These are phyloP conservation scores for Ophioninae sp. DNA, from an alignment of 2,888 invertebrate species.

Conservation along the genomic window DNA sequence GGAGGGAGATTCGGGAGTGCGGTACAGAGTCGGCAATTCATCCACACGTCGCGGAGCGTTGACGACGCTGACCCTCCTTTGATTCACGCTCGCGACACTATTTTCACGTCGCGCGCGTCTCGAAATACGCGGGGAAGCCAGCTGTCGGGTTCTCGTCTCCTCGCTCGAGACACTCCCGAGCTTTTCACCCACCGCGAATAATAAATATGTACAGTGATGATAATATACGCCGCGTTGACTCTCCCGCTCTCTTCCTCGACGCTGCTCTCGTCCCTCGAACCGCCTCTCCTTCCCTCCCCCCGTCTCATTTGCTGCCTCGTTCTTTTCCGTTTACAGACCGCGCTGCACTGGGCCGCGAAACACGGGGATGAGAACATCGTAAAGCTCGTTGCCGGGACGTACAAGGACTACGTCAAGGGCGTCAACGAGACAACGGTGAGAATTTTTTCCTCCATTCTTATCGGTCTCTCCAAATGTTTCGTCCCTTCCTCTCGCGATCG, in stretches of 20 bases:
- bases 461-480: too few species aligned
- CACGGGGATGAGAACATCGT: constrained; percentile 95
- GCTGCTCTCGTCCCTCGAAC: too few species aligned
- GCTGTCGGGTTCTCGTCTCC: constrained; percentile 77
- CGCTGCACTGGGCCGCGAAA: constrained; percentile 98
- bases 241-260: neutral
- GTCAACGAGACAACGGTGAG: constrained; percentile 94
- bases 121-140: constrained; percentile 74
- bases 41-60: constrained; percentile 68
- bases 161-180: constrained; percentile 28
- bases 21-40: constrained; percentile 76
- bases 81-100: constrained; percentile 72
- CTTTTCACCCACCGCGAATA: constrained; percentile 39
- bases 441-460: constrained; percentile 33
- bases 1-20: too few species aligned
- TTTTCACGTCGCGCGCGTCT: constrained; percentile 63
- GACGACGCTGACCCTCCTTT: constrained; percentile 74
- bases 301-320: neutral
- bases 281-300: neutral
- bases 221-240: neutral
- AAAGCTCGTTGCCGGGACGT: constrained; percentile 94
- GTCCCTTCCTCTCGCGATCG: neutral
- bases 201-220: constrained; percentile 4
- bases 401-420: constrained; percentile 85
- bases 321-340: constrained; percentile 87